Conservation (phyloP, 2,797 vertebrate species). For the Diplodus puntazzo region DNA sequence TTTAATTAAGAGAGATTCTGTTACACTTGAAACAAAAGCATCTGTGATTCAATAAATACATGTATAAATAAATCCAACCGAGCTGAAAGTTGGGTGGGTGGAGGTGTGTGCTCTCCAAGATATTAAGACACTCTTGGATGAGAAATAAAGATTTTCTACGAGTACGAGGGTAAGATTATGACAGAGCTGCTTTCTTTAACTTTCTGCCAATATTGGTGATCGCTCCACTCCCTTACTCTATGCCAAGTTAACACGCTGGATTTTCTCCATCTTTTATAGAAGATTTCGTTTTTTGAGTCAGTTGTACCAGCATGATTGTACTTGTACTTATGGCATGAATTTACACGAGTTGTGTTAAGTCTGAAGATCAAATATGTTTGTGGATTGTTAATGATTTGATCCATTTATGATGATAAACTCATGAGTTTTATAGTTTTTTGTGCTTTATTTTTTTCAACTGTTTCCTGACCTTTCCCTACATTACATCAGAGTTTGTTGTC, state of each 20-base stretch:
- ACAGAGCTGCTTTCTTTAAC: not conserved
- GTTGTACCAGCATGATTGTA: not conserved
- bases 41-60: not conserved
- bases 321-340: not conserved
- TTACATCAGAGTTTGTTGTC: not conserved
- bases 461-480: too few species aligned
- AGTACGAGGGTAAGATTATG: not conserved
- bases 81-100: not conserved
- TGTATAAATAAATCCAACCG: not conserved
- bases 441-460: not conserved
- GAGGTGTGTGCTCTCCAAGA: not conserved
- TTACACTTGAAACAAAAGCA: not conserved
- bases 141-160: not conserved
- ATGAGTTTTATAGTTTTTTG: not conserved
- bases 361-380: not conserved
- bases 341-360: not conserved
- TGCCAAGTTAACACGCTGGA: conserved; percentile 1
- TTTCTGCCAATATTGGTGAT: not conserved
- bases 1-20: not conserved
- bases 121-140: not conserved
- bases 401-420: not conserved
- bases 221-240: not conserved
- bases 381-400: not conserved
- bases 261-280: not conserved
- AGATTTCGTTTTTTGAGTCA: not conserved